Percentiles rank a stretch among this genome's conserved stretches.
Evolutionary conservation across 2,113 vertebrate genomes (phyloP).

Genomic region (Agapornis roseicollis): DNA sequence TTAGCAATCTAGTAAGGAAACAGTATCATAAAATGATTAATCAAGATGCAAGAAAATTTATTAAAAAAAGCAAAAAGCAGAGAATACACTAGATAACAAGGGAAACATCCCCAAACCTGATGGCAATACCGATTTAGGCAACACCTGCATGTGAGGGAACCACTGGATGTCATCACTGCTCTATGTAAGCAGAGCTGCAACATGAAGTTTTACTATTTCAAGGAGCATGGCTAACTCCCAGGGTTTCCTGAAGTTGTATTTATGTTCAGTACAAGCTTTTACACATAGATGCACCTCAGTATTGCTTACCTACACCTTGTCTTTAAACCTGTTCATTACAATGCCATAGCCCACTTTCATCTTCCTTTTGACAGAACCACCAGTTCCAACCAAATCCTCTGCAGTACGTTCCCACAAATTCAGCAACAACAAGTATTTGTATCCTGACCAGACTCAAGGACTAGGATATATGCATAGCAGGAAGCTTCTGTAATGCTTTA

Average conservation of each 20-base stretch:
- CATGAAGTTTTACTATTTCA: background rate
- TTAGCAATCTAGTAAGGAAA: conserved; percentile 88
- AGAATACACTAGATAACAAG: background rate
- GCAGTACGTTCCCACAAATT: background rate
- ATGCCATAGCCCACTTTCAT: background rate
- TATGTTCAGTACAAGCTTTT: background rate
- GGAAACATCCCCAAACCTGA: background rate
- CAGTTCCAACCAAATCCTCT: background rate
- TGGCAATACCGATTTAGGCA: background rate
- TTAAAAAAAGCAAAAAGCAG: background rate
- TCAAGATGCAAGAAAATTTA: background rate
- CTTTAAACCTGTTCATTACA: background rate
- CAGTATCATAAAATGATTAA: background rate
- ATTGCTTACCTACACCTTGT: background rate
- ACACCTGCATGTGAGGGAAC: background rate
- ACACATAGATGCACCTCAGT: background rate
- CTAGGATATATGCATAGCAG: background rate
- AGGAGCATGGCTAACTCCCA: background rate
- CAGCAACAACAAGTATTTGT: background rate
- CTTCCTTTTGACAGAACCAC: background rate
- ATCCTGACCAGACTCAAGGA: background rate
- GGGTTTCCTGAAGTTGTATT: background rate
- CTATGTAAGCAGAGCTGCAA: background rate
- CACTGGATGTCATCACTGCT: background rate
- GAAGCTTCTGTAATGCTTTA: background rate